Base-by-base conservation (phyloP, 2,113 vertebrate genomes). In the Cheilinus undulatus region DNA sequence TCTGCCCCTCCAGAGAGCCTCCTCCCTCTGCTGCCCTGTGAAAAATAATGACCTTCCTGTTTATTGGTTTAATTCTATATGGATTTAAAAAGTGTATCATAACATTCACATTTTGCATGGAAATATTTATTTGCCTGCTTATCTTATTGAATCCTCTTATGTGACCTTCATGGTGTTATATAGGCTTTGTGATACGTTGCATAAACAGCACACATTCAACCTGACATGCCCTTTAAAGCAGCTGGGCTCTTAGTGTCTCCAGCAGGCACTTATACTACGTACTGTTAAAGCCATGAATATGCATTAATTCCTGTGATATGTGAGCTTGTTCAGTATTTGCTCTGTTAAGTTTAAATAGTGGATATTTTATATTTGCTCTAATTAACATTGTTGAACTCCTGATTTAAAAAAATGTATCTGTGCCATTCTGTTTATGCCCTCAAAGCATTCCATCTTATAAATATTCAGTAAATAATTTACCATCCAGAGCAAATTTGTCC, bases 191-290 rank as follows among this genome's bases (percentile, higher is more conserved):
- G 45, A 61, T 53, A 57, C 51, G 17, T 49, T 46, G 67, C 40
- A 63, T 43, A 73, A 82, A 20, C 30, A 76, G 53, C 53, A 67
- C 64, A 78, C 69, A 86, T 84, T 82, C 74, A 86, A 59, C 71
- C 74, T 67, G 81, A 82, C 85, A 65, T 88, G 80, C 58, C 85
- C 84, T 86, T 91, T 90, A 75, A 73, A 84, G 62, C 54, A 53
- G 69, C 63, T 62, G 23, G 46, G 17, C 71, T 85, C 45, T 57
- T 48, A 82, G 69, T 72, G 66, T 63, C 73, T 73, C 53, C 66
- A 85, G 27, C 50, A 24, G 57, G 32, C 73, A 69, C 27, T 58
- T 62, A n/a, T 5, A 43, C 60, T 15, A 24, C 76, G 81, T 40
- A 58, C 36, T 26, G 73, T 62, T 73, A 2, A 67, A 58, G 61